Evolutionary conservation across 1,140 invertebrate genomes (phyloP).

Genomic region (Panagrolaimus sp.): DNA sequence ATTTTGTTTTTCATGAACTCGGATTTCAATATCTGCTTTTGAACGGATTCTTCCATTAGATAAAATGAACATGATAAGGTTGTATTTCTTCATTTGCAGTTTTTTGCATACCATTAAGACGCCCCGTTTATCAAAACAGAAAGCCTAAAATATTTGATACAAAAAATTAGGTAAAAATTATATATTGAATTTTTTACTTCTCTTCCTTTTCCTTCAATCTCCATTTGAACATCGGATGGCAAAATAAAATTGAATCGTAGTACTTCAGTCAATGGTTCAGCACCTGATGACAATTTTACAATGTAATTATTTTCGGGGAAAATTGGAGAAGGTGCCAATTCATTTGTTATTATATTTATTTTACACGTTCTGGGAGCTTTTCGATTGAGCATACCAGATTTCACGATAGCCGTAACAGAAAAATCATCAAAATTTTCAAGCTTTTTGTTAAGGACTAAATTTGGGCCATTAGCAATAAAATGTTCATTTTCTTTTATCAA

Average conservation of each 20-base stretch:
- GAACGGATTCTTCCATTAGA: neutral
- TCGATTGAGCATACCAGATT: neutral
- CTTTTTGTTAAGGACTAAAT: neutral
- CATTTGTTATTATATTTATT: neutral
- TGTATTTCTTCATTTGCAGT: neutral
- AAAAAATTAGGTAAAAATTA: too few relatives aligned
- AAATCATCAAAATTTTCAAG: neutral
- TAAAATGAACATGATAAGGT: neutral
- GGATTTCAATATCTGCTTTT: neutral
- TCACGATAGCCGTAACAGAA: neutral
- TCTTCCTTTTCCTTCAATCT: neutral
- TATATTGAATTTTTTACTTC: neutral
- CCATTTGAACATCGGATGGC: conserved; percentile 7
- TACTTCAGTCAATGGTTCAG: neutral
- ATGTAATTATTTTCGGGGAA: conserved; percentile 8
- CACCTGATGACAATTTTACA: neutral
- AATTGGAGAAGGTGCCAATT: neutral
- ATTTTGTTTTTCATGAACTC: too few relatives aligned
- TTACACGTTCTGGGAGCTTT: neutral
- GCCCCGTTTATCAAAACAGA: neutral
- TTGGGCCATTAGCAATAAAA: neutral
- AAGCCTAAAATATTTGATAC: neutral
- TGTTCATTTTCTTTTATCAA: neutral
- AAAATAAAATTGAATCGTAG: conserved; percentile 6
- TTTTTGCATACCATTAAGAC: neutral